Base-by-base conservation (phyloP, 2,113 vertebrate genomes). In the Eubucco bourcierii region DNA sequence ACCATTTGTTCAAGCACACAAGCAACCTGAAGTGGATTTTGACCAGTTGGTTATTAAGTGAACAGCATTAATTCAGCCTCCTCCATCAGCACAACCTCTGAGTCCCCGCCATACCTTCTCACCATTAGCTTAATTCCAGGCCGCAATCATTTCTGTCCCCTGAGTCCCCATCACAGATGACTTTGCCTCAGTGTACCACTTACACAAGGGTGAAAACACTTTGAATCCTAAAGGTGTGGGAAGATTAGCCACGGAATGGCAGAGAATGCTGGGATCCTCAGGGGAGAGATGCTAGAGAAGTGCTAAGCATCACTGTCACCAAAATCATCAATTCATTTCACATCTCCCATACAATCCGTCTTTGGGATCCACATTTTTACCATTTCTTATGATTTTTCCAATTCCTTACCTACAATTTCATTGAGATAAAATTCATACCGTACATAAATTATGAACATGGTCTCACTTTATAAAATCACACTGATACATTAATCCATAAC, bases 341-440 rank as follows among this genome's bases (percentile, higher is more conserved):
- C 17, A 11, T 15, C 55, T 28, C 65, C 76, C 2, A 0, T 4
- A 3, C 1, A 15, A 33, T 24, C 39, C 5, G 4, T 4, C 72
- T 68, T 41, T 47, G 25, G 29, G 53, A 74, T 18, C n/a, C 56
- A 23, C 34, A 4, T 37, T 63, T 77, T 77, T 27, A 46, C 8
- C 81, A 56, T 15, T 33, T 55, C n/a, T 50, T 58, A 3, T 16
- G 14, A 74, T 25, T 88, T 94, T 39, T 65, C 89, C 90, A 83
- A 74, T 92, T 71, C 84, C 81, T 80, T 94, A 64, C 83, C 53
- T n/a, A 75, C 41, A 41, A 44, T 75, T 94, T 92, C 74, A 78
- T 76, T 81, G 71, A 33, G 85, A 88, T 80, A 70, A 90, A 91
- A 84, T 84, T 83, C 10, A 0, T 60, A 70, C 34, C 34, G 53